Percentiles rank a stretch among this genome's conserved stretches.
Evolutionary conservation across 2,888 invertebrate genomes (phyloP).

Genomic region (Marronus borbonicus): DNA sequence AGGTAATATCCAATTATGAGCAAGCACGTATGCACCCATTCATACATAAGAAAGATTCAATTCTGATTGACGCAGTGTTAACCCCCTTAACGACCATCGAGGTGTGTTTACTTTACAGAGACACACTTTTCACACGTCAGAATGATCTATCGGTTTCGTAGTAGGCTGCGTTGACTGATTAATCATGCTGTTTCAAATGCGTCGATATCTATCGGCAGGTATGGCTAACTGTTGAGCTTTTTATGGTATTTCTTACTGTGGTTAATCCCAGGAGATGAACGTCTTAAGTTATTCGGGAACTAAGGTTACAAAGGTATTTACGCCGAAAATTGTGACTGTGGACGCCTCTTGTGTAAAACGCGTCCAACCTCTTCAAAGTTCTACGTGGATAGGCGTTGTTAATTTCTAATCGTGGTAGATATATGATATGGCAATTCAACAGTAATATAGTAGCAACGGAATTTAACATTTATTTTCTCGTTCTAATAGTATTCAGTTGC

Average conservation of each 20-base stretch:
- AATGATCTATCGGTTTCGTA: constrained; percentile 31
- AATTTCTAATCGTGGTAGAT: too few relatives aligned
- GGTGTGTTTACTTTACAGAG: constrained; percentile 17
- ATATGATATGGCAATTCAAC: too few relatives aligned
- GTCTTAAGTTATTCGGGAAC: too few relatives aligned
- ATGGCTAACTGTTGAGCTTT: background rate
- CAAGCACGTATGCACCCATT: background rate
- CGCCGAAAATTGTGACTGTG: too few relatives aligned
- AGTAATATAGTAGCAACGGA: too few relatives aligned
- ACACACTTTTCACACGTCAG: constrained; percentile 28
- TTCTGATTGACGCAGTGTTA: constrained; percentile 32
- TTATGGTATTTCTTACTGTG: background rate
- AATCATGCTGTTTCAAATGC: background rate
- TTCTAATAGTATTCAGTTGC: too few relatives aligned
- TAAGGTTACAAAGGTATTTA: too few relatives aligned
- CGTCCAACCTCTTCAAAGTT: too few relatives aligned
- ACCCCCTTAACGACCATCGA: constrained; percentile 28
- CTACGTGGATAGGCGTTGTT: too few relatives aligned
- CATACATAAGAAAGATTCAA: background rate
- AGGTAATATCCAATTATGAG: background rate
- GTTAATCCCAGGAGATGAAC: background rate
- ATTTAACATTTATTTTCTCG: too few relatives aligned
- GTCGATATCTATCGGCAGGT: background rate
- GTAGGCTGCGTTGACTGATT: background rate
- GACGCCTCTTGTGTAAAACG: too few relatives aligned